These are phyloP conservation scores for Temnothorax unifasciatus DNA, from an alignment of 2,888 invertebrate species.

Conservation along the genomic window DNA sequence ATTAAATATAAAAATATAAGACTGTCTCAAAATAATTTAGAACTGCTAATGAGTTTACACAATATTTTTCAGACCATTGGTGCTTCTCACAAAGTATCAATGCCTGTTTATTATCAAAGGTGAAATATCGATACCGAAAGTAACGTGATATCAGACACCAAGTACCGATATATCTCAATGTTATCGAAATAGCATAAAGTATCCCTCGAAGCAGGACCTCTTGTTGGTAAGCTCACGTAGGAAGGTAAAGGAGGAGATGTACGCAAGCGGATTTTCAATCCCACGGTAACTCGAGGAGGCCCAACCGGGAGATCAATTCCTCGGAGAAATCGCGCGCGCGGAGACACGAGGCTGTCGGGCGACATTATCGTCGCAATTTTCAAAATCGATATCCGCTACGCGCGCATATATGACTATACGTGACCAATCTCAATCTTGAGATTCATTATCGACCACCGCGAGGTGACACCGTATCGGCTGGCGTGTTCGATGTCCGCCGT, in stretches of 20 bases:
- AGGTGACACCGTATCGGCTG: conserved; percentile 56
- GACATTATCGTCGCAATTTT: conserved; percentile 63
- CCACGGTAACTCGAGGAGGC: conserved; percentile 14
- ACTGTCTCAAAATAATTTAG: not conserved
- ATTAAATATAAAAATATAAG: not conserved
- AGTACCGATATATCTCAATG: conserved; percentile 22
- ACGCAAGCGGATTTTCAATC: conserved; percentile 39
- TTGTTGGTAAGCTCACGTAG: conserved; percentile 44
- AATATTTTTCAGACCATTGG: not conserved
- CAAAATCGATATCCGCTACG: conserved; percentile 62
- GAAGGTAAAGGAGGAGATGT: conserved; percentile 46
- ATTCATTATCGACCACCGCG: conserved; percentile 68
- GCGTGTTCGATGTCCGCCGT: conserved; percentile 43
- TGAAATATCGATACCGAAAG: not conserved
- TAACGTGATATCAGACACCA: conserved; percentile 13
- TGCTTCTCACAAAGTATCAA: not conserved
- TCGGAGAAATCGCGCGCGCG: conserved; percentile 69
- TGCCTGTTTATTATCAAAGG: not conserved
- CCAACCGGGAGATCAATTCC: conserved; percentile 4
- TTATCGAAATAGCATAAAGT: not conserved
- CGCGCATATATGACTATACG: conserved; percentile 62
- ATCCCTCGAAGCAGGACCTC: not conserved
- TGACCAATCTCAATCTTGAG: conserved; percentile 68
- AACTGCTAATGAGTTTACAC: not conserved
- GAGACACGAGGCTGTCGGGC: conserved; percentile 23